Percentiles rank a stretch among this genome's conserved stretches.
Conservation (phyloP, 1,140 invertebrate genomes). For the Spodoptera litura region DNA sequence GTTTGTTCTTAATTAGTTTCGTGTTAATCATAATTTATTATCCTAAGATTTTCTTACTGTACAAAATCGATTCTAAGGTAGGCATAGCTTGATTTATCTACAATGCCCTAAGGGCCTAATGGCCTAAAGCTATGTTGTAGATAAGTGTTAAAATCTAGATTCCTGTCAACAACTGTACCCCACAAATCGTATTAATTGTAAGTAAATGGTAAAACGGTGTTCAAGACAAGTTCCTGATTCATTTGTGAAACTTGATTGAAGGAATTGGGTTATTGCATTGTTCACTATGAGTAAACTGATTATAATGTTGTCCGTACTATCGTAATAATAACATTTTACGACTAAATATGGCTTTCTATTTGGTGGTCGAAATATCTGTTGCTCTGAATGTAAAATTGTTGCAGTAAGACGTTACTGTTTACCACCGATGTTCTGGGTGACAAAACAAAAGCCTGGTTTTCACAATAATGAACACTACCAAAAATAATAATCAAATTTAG, state of each 20-base stretch:
- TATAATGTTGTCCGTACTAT: conserved; percentile 15
- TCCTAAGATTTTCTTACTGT: too few relatives aligned
- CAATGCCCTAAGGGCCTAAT: too few relatives aligned
- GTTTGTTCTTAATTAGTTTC: too few relatives aligned
- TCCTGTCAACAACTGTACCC: background rate
- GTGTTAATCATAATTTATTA: too few relatives aligned
- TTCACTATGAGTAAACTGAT: conserved; percentile 16
- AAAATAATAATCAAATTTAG: too few relatives aligned
- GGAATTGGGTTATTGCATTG: conserved; percentile 31
- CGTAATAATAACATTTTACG: background rate
- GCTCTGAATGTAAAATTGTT: background rate
- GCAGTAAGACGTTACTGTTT: background rate
- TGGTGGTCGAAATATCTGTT: background rate
- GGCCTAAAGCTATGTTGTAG: too few relatives aligned
- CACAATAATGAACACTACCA: too few relatives aligned
- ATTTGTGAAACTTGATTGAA: conserved; percentile 29
- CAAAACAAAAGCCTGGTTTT: too few relatives aligned
- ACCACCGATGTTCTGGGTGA: too few relatives aligned
- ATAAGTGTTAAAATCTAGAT: conserved; percentile 7
- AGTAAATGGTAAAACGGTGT: conserved; percentile 15
- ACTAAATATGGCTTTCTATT: conserved; percentile 4
- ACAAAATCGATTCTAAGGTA: too few relatives aligned
- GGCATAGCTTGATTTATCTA: too few relatives aligned
- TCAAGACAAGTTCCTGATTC: conserved; percentile 20
- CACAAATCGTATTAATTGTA: conserved; percentile 17